These are phyloP conservation scores for Brachyistius frenatus DNA, from an alignment of 2,113 vertebrate species.

Conservation along the genomic window DNA sequence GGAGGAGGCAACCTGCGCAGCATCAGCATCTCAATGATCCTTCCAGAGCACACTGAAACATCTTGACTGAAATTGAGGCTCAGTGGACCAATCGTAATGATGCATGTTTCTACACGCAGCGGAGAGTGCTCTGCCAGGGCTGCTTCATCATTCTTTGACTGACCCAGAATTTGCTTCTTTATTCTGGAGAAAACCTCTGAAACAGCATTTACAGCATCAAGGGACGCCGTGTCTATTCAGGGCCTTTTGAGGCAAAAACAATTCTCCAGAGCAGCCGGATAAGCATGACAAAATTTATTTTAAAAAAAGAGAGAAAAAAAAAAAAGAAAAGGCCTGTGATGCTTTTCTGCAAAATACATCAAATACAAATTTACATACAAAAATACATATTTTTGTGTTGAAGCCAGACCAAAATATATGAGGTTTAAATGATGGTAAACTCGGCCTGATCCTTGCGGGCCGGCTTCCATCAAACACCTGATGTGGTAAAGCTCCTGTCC, in stretches of 20 bases:
- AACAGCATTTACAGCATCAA: constrained; percentile 9
- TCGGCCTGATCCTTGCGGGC: background rate
- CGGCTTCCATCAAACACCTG: background rate
- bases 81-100: constrained; percentile 22
- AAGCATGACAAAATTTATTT: background rate
- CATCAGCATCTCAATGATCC: constrained; percentile 23
- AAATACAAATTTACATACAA: no score
- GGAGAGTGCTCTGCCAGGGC: constrained; percentile 21
- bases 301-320: no score
- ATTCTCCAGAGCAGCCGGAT: background rate
- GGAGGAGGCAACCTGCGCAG: constrained; percentile 15
- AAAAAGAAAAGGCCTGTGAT: no score
- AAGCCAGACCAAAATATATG: background rate
- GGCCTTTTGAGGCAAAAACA: background rate
- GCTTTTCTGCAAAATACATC: no score
- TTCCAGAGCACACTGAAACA: background rate
- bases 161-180: constrained; percentile 35
- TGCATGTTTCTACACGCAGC: background rate
- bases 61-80: background rate
- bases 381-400: background rate
- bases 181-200: background rate
- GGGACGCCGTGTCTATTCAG: constrained; percentile 15
- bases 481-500: background rate
- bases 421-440: background rate
- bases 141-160: constrained; percentile 29